Evolutionary conservation across 2,113 vertebrate genomes (phyloP), one percentile per base, ranked within the genome.

Genomic region (Chaenocephalus aceratus): DNA sequence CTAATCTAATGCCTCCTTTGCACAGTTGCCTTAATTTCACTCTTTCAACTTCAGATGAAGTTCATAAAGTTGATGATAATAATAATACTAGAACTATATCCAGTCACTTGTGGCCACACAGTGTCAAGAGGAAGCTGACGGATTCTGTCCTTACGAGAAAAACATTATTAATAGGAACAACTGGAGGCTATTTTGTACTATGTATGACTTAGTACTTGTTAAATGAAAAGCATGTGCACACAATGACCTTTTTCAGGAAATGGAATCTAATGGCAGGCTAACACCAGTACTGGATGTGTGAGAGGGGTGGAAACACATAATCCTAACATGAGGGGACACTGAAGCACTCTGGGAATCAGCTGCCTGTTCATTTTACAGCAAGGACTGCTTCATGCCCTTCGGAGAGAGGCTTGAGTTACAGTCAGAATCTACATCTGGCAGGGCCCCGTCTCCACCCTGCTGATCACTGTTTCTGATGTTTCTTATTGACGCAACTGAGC

Each of bases 381-480:
- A n/a, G 6, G 18, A 10, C 41, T 26, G 67, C 8, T 46, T 58
- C 6, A 15, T 44, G 30, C 4, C 51, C 53, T 30, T 68, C 10
- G 41, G 41, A 63, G 44, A 15, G 7, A 26, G 60, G 60, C 41
- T 45, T 23, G 34, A 69, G 49, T 53, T 10, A 48, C 14, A 8
- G 61, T 61, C 15, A 34, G 21, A 49, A 51, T 65, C 14, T 48
- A n/a, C 15, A 36, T 36, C 26, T 34, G 65, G 26, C 15, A 3
- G 23, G 6, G 52, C 52, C 34, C 23, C n/a, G 8, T 45, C n/a
- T 58, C 45, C 56, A 15, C 12, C 15, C 56, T 12, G 23, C 56
- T 72, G 69, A 12, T 60, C 65, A 68, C 30, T 34, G 26, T 36
- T 67, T 51, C 34, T 51, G 18, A 51, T 69, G 18, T 54, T 52